Evolutionary conservation across 2,113 vertebrate species (phyloP).

Genomic region (Myotis lucifugus): DNA sequence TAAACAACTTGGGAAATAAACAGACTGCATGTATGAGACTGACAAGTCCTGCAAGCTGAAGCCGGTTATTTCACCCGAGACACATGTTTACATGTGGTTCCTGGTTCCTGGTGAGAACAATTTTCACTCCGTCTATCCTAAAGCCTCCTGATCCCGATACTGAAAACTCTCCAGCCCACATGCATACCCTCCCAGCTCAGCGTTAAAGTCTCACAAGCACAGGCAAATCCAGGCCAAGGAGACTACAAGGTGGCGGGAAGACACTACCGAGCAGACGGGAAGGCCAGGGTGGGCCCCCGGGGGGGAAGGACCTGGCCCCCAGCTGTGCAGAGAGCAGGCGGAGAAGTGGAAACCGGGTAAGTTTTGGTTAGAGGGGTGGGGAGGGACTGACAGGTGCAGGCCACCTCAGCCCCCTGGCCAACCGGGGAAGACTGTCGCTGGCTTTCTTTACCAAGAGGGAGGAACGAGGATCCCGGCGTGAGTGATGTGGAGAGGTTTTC

Average conservation of each 20-base stretch:
- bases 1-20: neutral
- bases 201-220: neutral
- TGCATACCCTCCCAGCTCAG: neutral
- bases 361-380: neutral
- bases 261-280: neutral
- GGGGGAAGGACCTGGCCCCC: neutral
- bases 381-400: constrained; percentile 9
- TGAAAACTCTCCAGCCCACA: neutral
- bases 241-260: constrained; percentile 22
- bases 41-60: neutral
- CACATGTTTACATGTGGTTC: neutral
- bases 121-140: neutral
- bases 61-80: constrained; percentile 5
- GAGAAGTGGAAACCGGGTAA: neutral
- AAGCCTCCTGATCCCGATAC: neutral
- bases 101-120: neutral
- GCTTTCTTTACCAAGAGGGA: neutral
- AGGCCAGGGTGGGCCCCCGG: neutral
- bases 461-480: neutral
- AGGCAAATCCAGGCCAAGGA: constrained; percentile 53
- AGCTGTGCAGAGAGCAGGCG: neutral
- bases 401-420: neutral
- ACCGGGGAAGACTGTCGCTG: neutral
- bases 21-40: neutral
- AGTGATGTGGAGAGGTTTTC: neutral